Evolutionary conservation across 2,888 invertebrate species (phyloP).

Genomic region (Eurois occulta): DNA sequence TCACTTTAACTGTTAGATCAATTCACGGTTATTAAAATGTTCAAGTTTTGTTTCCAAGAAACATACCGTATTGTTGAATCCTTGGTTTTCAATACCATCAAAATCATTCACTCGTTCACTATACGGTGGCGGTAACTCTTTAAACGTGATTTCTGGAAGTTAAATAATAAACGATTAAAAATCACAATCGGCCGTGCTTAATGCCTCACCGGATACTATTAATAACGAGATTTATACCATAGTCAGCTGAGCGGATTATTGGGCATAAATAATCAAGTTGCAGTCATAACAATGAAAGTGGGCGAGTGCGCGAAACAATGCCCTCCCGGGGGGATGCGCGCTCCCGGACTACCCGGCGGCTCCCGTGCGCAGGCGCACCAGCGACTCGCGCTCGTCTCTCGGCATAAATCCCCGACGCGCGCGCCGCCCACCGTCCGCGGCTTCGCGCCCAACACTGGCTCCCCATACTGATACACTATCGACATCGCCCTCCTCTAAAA

Average conservation of each 20-base stretch:
- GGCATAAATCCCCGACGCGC: slow-evolving; percentile 64
- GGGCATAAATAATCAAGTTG: slow-evolving; percentile 76
- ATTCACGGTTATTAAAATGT: slow-evolving; percentile 35
- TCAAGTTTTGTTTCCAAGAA: slow-evolving; percentile 58
- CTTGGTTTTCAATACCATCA: slow-evolving; percentile 66
- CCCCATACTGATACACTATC: slow-evolving; percentile 75
- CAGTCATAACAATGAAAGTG: slow-evolving; percentile 77
- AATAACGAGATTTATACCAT: slow-evolving; percentile 78
- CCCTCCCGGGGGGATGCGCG: slow-evolving; percentile 74
- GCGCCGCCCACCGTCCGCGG: slow-evolving; percentile 76
- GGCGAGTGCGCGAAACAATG: slow-evolving; percentile 76
- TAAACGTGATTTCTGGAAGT: slow-evolving; percentile 83
- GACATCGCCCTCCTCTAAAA: slow-evolving; percentile 75
- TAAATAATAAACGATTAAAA: slow-evolving; percentile 74
- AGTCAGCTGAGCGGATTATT: slow-evolving; percentile 80
- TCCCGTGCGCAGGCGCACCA: slow-evolving; percentile 65
- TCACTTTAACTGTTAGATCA: slow-evolving; percentile 34
- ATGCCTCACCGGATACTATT: slow-evolving; percentile 73
- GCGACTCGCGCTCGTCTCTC: slow-evolving; percentile 46
- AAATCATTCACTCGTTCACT: slow-evolving; percentile 79
- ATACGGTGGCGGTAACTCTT: slow-evolving; percentile 86
- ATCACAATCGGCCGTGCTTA: slow-evolving; percentile 75
- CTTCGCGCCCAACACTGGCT: slow-evolving; percentile 78
- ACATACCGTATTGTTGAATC: slow-evolving; percentile 74
- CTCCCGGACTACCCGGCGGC: slow-evolving; percentile 70